phyloP scores from a whole-genome alignment of 2,113 vertebrate genomes.

The Syngnathoides biaculeatus region DNA sequence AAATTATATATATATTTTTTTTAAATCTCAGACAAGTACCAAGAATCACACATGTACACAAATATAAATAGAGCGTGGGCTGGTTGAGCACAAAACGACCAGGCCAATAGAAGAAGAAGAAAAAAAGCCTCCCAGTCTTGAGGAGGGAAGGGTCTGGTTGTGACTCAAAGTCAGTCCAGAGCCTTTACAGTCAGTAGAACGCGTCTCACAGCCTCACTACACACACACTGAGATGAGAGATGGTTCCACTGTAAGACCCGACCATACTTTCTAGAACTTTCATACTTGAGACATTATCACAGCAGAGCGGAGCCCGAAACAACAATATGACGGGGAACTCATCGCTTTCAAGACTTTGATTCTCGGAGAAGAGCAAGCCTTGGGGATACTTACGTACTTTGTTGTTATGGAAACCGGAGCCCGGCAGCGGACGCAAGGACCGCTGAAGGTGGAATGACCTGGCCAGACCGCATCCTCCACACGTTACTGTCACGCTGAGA shows the following conservation, averaged over 20 bases:
- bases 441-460: conserved; percentile 54
- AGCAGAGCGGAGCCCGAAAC: neutral
- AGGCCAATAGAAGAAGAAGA: conserved; percentile 79
- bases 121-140: conserved; percentile 71
- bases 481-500: conserved; percentile 39
- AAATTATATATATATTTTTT: conserved; percentile 8
- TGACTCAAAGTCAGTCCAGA: conserved; percentile 61
- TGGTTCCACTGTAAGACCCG: conserved; percentile 30
- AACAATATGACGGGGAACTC: conserved; percentile 34
- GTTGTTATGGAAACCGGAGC: conserved; percentile 74
- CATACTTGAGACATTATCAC: neutral
- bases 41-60: conserved; percentile 25
- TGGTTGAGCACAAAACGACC: conserved; percentile 71
- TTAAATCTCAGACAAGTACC: conserved; percentile 11
- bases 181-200: conserved; percentile 55
- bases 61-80: conserved; percentile 39
- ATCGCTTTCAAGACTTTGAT: conserved; percentile 20
- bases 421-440: conserved; percentile 61
- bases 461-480: conserved; percentile 53
- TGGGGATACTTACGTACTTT: conserved; percentile 61
- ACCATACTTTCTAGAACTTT: conserved; percentile 22
- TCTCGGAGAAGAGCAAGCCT: conserved; percentile 32
- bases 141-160: conserved; percentile 68
- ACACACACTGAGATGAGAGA: conserved; percentile 44
- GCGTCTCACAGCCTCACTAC: conserved; percentile 50